Conservation (phyloP, 1,140 invertebrate species). For the Anthonomus grandis region DNA sequence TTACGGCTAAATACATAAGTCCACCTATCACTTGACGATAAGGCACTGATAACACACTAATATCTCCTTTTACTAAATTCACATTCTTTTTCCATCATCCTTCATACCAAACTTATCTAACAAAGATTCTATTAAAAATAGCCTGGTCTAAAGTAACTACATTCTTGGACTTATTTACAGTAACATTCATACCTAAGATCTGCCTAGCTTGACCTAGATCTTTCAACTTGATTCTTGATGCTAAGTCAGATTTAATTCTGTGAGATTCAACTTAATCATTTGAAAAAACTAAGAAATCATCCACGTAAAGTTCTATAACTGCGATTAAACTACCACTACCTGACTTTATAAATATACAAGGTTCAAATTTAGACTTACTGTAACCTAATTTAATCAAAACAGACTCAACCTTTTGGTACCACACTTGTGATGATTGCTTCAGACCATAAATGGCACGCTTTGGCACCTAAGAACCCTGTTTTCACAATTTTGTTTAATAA, state of each 20-base stretch:
- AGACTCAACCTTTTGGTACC: constrained; percentile 38
- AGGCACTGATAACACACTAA: no score
- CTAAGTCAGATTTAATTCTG: background rate
- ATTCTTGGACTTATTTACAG: background rate
- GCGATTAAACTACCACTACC: background rate
- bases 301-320: constrained; percentile 10
- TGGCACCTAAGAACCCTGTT: constrained; percentile 39
- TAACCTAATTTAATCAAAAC: constrained; percentile 34
- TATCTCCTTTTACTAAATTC: no score
- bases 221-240: background rate
- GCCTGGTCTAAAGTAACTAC: background rate
- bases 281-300: constrained; percentile 15
- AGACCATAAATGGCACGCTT: constrained; percentile 48
- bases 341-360: constrained; percentile 32
- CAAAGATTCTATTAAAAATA: no score
- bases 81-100: no score
- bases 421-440: constrained; percentile 45
- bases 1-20: no score
- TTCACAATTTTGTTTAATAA: constrained; percentile 16
- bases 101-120: no score
- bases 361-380: constrained; percentile 34
- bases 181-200: background rate
- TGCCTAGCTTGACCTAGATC: background rate
- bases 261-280: background rate
- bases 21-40: no score